Conservation (phyloP, 1,140 invertebrate species). For the Teleopsis dalmanni region DNA sequence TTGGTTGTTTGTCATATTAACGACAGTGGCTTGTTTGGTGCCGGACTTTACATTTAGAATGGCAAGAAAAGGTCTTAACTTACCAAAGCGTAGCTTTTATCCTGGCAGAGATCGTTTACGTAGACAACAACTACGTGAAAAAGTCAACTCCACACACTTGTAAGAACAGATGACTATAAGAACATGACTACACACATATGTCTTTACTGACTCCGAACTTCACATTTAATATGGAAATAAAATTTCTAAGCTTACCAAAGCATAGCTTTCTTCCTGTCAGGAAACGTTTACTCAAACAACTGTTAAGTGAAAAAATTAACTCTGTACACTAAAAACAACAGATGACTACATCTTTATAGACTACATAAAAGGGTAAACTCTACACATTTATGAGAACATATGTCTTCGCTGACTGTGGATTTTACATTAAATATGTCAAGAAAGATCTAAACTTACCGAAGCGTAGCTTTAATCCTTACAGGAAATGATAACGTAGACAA, state of each 20-base stretch:
- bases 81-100: constrained; percentile 29
- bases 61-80: constrained; percentile 25
- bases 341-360: too few relatives aligned
- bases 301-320: too few relatives aligned
- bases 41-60: constrained; percentile 51
- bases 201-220: too few relatives aligned
- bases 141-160: constrained; percentile 22
- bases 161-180: background rate
- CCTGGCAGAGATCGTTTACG: constrained; percentile 23
- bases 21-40: constrained; percentile 50
- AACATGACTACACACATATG: background rate
- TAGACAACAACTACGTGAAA: constrained; percentile 13
- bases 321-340: too few relatives aligned
- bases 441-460: constrained; percentile 26
- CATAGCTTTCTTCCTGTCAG: too few relatives aligned
- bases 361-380: too few relatives aligned
- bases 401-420: constrained; percentile 58
- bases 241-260: too few relatives aligned
- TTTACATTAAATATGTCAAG: constrained; percentile 38
- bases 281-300: too few relatives aligned
- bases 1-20: constrained; percentile 54
- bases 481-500: constrained; percentile 11
- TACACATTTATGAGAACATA: too few relatives aligned
- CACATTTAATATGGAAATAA: too few relatives aligned
- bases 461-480: constrained; percentile 32